Base-by-base conservation (phyloP, 2,888 invertebrate genomes). In the Metallyticus violacea region DNA sequence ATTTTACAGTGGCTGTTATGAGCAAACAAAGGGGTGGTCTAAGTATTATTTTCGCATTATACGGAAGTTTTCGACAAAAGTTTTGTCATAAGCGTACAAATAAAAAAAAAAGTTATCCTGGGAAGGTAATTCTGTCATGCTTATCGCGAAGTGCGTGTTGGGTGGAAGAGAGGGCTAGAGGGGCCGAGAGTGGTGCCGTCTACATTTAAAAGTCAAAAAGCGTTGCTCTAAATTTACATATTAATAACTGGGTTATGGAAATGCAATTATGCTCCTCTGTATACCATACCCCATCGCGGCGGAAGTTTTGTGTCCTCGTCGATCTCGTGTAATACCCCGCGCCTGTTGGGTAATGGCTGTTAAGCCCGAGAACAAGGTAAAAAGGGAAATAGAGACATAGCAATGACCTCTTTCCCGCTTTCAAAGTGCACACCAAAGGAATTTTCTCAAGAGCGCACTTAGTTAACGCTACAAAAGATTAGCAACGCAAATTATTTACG, bases 221-320 rank as follows among this genome's bases (percentile, higher is more conserved):
- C 89, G 88, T 87, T 81, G 40, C 89, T 88, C 89, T 89, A 88
- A 89, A 92, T 92, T 91, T 92, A 91, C 92, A 92, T 92, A 91
- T 92, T 92, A 88, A 88, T 88, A 92, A 92, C 91, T 90, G 91
- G 91, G 91, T 91, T 92, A 92, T 92, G 92, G 91, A 91, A 92
- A 92, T 92, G 92, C 91, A 92, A 92, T 92, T 92, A 92, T 89
- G 88, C 87, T 81, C 85, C 85, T 26, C 15, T 81, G 30, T 81
- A 25, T 81, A 62, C 62, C 26, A 26, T 62, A 62, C 15, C 40
- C 40, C 40, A 62, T 62, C 40, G 15, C 40, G 15, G 40, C n/a
- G 15, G 40, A 29, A 80, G 29, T 28, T 80, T 27, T 80, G 28
- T 28, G 27, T 80, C 28, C 80, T 80, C 28, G 28, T 80, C 81